Evolutionary conservation across 2,113 vertebrate genomes (phyloP).

Genomic region (Petrocephalus zakoni): DNA sequence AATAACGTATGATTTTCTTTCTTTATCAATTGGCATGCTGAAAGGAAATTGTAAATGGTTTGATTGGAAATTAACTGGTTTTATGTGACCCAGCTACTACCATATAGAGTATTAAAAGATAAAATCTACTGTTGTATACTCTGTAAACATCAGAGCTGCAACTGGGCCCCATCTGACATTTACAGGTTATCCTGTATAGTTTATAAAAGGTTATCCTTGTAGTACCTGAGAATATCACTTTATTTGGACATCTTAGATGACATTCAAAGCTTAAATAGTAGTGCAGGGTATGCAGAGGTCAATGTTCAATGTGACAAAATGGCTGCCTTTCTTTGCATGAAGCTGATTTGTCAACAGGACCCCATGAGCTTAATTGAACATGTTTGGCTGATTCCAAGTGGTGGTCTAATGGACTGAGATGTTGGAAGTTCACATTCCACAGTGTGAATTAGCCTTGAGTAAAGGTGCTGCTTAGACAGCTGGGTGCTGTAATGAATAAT

Average conservation of each 20-base stretch:
- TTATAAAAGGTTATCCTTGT: conserved; percentile 44
- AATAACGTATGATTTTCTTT: not conserved
- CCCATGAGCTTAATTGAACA: not conserved
- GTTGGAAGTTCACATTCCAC: not conserved
- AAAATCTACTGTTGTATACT: not conserved
- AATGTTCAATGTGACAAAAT: not conserved
- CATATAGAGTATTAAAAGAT: not conserved
- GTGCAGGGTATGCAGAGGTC: conserved; percentile 25
- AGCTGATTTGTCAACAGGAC: not conserved
- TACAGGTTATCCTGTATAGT: conserved; percentile 12
- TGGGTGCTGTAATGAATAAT: not conserved
- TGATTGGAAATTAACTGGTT: conserved; percentile 34
- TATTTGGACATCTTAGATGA: conserved; percentile 44
- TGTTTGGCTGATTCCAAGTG: not conserved
- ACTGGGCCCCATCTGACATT: conserved; percentile 52
- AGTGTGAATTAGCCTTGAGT: not conserved
- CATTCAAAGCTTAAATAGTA: conserved; percentile 38
- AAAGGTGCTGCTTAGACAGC: not conserved
- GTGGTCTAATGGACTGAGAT: not conserved
- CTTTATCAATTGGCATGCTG: not conserved
- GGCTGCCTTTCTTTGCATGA: not conserved
- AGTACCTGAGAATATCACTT: conserved; percentile 45
- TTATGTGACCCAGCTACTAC: conserved; percentile 1
- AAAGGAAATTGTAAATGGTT: not conserved
- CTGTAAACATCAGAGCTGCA: conserved; percentile 38